Evolutionary conservation across 2,113 vertebrate genomes (phyloP).

Genomic region (Hippocampus comes): DNA sequence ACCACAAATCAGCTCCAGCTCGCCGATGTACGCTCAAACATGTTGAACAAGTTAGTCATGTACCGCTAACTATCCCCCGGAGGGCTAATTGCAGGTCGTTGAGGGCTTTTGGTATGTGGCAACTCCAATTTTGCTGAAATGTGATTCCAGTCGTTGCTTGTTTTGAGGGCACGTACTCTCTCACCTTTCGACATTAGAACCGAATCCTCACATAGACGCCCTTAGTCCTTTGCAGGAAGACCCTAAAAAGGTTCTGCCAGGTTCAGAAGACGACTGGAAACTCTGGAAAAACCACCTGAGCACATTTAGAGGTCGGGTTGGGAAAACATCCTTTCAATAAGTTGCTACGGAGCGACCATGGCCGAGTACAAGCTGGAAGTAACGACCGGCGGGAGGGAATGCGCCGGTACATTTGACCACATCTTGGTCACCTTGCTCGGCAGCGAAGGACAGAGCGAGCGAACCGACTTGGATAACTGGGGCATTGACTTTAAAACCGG

Average conservation of each 20-base stretch:
- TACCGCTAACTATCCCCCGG: no score
- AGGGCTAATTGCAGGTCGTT: neutral
- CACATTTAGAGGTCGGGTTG: neutral
- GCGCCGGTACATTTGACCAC: slow-evolving; percentile 52
- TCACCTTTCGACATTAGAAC: no score
- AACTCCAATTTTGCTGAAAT: no score
- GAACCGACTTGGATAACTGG: slow-evolving; percentile 42
- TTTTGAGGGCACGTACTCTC: no score
- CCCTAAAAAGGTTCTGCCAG: no score
- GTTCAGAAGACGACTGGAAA: neutral
- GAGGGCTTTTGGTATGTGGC: neutral
- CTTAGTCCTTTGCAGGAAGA: neutral
- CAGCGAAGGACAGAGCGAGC: slow-evolving; percentile 48
- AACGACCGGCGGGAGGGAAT: slow-evolving; percentile 43
- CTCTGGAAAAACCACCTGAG: neutral
- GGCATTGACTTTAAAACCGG: slow-evolving; percentile 38
- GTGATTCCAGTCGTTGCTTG: no score
- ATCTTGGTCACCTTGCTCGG: slow-evolving; percentile 58
- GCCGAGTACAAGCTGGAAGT: slow-evolving; percentile 55
- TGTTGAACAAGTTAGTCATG: neutral
- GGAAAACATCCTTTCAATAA: neutral
- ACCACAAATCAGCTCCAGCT: neutral
- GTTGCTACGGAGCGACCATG: slow-evolving; percentile 19
- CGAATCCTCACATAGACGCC: no score
- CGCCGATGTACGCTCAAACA: neutral